These are phyloP conservation scores for Orgyia antiqua DNA, from an alignment of 2,888 invertebrate genomes.

Conservation along the genomic window DNA sequence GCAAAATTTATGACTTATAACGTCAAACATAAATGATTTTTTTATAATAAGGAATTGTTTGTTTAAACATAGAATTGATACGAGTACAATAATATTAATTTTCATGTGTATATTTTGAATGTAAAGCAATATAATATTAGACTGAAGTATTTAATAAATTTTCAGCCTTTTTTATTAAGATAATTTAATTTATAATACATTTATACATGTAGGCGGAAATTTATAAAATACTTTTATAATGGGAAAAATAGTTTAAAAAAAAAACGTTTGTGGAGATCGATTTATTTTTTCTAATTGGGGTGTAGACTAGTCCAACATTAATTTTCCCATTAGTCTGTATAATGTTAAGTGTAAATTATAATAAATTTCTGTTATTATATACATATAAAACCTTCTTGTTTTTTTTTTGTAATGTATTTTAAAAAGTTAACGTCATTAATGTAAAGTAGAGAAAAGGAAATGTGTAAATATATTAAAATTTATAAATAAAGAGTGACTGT, in stretches of 20 bases:
- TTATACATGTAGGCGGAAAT: constrained; percentile 57
- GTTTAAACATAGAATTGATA: constrained; percentile 46
- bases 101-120: constrained; percentile 69
- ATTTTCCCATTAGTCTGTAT: constrained; percentile 55
- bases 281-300: constrained; percentile 71
- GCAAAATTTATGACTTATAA: too few relatives aligned
- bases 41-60: constrained; percentile 60
- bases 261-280: too few relatives aligned
- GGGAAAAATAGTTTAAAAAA: constrained; percentile 49
- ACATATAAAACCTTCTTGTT: constrained; percentile 23
- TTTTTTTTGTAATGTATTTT: constrained; percentile 75
- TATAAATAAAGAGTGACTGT: constrained; percentile 73
- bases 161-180: constrained; percentile 49
- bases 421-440: constrained; percentile 75
- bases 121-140: constrained; percentile 72
- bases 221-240: constrained; percentile 58
- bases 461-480: constrained; percentile 78
- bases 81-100: constrained; percentile 49
- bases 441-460: constrained; percentile 74
- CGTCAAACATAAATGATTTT: constrained; percentile 38
- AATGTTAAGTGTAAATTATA: constrained; percentile 61
- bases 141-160: constrained; percentile 70
- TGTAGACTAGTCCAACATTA: constrained; percentile 71
- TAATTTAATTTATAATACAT: constrained; percentile 49
- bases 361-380: constrained; percentile 63